Base-by-base conservation (phyloP, 2,113 vertebrate genomes). In the Chaetodon trifascialis region DNA sequence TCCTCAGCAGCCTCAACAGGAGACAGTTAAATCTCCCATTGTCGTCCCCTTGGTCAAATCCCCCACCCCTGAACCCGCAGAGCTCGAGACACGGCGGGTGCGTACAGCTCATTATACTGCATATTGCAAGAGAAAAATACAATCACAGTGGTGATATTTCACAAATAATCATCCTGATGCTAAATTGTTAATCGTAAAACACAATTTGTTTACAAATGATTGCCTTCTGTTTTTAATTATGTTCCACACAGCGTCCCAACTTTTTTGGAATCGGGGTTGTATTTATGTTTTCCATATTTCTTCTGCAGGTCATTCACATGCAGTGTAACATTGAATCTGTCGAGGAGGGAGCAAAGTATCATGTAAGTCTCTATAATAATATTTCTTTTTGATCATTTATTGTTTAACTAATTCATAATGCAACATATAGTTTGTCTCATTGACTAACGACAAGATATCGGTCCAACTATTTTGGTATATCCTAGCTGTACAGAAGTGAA, bases 61-160 rank as follows among this genome's bases (percentile, higher is more conserved):
- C 10, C 98, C 97, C 0, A 99, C 97, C 0, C 98, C 98, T 0
- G 98, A 99, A 87, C 97, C 98, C 0, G 96, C 97, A 0, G 98
- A 99, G 89, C 95, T 98, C n/a, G 98, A 99, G 93, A 98, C 97
- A 5, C 96, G 97, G 58, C 97, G 97, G 96, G 98, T 99, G 77
- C 0, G 91, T 92, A 69, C 12, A 52, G 59, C 2, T 21, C 4
- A 17, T 40, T 34, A 38, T 44, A 54, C 14, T 59, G 3, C 49
- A 69, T 49, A 4, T 51, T 17, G 52, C 12, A 44, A 56, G 40
- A 62, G 23, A 7, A 60, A n/a, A 2, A 51, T 23, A 10, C 11
- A 34, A 5, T 25, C n/a, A 15, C 1, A 70, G 25, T 76, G 23
- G 14, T 34, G 52, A 54, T 42, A 66, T 23, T 49, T 66, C 11